Base-by-base conservation (phyloP, 2,888 invertebrate genomes). In the Sminthurinus aureus region DNA sequence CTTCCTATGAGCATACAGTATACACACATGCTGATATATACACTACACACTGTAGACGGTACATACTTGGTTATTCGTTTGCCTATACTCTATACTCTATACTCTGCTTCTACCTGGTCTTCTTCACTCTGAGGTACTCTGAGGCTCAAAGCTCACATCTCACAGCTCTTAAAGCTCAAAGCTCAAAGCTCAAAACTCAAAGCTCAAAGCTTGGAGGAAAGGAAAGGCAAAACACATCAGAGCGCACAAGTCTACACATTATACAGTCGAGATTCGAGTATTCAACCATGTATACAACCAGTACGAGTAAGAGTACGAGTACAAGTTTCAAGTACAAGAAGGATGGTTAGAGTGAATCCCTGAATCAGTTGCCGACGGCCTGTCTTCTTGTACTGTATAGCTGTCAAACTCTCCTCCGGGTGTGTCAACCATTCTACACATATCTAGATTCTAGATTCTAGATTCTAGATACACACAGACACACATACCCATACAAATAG, bases 361-460 rank as follows among this genome's bases (percentile, higher is more conserved):
- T 81, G 78, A 77, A 78, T 84, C 84, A 84, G 84, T 84, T 81
- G 84, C 84, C 81, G 78, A 77, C 81, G 84, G 84, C 84, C 81
- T 83, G 83, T 83, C 83, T 69, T 81, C 84, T 77, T 69, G 78
- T 77, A 77, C 83, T 75, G 80, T 80, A 74, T 79, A 67, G 71
- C 58, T 24, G 22, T 24, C 11, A n/a, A n/a, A n/a, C 20, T 69
- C 69, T 80, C 58, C 80, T 71, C 64, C 71, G 69, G 26, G 69
- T 67, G 79, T 69, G 69, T 79, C 24, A 22, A 71, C 71, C 24
- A 22, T 24, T n/a, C 71, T 71, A 2, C 22, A 24, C 71, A 24
- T n/a, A 20, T 67, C 22, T 22, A 66, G 66, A 15, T 18, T 20
- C 15, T 66, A 15, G 20, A 66, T 66, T 66, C 20, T 4, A n/a